Evolutionary conservation across 2,888 invertebrate genomes (phyloP), one percentile per base, ranked within the genome.

Genomic region (Venusia cambrica): DNA sequence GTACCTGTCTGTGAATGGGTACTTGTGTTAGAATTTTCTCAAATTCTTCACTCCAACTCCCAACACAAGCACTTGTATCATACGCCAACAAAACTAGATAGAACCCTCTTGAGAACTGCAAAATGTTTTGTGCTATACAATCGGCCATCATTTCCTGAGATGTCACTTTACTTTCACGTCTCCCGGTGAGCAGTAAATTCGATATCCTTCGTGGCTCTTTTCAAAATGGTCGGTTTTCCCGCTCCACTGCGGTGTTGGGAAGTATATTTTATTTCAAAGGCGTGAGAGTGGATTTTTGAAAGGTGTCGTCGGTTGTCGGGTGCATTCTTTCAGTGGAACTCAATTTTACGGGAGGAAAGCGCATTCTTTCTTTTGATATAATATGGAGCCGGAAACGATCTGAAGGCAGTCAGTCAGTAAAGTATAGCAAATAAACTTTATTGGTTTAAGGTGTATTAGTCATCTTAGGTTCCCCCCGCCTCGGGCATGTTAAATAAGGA

Each of bases 301-400:
- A 37, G 35, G 45, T 29, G 31, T 42, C 51, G 47, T n/a, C n/a
- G n/a, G n/a, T 47, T 48, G 61, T 64, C 63, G 57, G 53, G 55
- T 57, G 64, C 70, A 73, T 73, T 69, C 54, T 62, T 54, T 59
- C 50, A 58, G 60, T 52, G 60, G 63, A 64, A 67, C 67, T 72
- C 72, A 73, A 75, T 77, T 77, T 75, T 65, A 65, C 69, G 64
- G 56, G 57, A 60, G 65, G 68, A 57, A 60, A 68, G 62, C 61
- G 62, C 58, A 62, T 54, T 51, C 59, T 54, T 44, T 54, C 51
- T 49, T 18, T 36, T 20, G 24, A 29, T 30, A 36, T 24, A n/a
- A n/a, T 6, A 54, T 2, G 5, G 2, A 6, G 19, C 16, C 10
- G 24, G 7, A 24, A 28, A 32, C 25, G 5, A n/a, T n/a, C 11